phyloP scores from a whole-genome alignment of 1,140 invertebrate genomes.

The Zaprionus lachaisei region DNA sequence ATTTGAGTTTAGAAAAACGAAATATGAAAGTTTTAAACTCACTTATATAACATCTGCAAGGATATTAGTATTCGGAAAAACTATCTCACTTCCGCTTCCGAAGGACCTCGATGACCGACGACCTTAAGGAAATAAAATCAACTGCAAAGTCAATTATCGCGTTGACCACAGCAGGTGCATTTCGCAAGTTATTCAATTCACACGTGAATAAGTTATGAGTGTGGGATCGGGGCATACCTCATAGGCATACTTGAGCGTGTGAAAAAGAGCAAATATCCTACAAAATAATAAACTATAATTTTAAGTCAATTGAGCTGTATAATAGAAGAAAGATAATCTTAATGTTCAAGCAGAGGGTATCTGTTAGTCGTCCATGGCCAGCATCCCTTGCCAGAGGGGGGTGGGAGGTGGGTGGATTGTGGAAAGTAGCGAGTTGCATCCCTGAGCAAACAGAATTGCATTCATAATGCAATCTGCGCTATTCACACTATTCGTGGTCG shows the following conservation, averaged over 20 bases:
- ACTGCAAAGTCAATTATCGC: neutral
- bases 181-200: slow-evolving; percentile 2
- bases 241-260: neutral
- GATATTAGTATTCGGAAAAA: neutral
- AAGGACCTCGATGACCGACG: neutral
- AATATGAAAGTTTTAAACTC: neutral
- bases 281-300: neutral
- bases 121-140: neutral
- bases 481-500: neutral
- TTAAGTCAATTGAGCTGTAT: neutral
- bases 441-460: slow-evolving; percentile 5
- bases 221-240: neutral
- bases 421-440: neutral
- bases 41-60: neutral
- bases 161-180: neutral
- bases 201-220: slow-evolving; percentile 5
- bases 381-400: neutral
- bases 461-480: neutral
- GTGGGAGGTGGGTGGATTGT: neutral
- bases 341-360: neutral
- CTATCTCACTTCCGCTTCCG: neutral
- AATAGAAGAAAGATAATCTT: no score
- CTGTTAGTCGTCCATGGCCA: neutral
- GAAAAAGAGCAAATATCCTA: neutral
- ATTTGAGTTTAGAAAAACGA: neutral